Base-by-base conservation (phyloP, 2,888 invertebrate genomes). In the Branchipolynoe longqiensis region DNA sequence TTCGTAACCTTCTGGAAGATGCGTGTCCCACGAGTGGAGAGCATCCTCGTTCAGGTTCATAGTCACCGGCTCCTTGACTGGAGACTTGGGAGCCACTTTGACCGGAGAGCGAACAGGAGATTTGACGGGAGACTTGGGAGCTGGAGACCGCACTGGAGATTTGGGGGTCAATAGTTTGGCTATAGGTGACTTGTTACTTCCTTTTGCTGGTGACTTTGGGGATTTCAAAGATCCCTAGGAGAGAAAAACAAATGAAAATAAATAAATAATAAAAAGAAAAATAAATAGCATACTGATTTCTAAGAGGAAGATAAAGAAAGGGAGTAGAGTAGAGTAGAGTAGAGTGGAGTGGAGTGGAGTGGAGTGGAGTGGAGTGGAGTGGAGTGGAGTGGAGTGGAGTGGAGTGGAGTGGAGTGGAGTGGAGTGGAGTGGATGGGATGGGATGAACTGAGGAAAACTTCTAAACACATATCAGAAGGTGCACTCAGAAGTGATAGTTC, bases 1-100 rank as follows among this genome's bases (percentile, higher is more conserved):
- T 93, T 98, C 98, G 93, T 98, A 98, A 88, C 96, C 96, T 90
- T 98, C 98, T 89, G 41, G 41, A n/a, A 58, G 41, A 0, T 6
- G 28, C 0, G 33, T 83, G 64, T 81, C 81, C 81, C 82, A 85
- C 3, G 85, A 41, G 28, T 81, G 64, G 28, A 59, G 48, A 4
- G 85, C 85, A 62, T 85, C 82, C 40, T 85, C 85, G 28, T 41
- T 73, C 28, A 78, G 58, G 40, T 74, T 83, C 64, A 83, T 4
- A 3, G 83, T n/a, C 31, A 22, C 38, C 22, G 78, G 18, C 78
- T 28, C 58, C 48, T 78, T 74, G 18, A n/a, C 58, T 3, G 85
- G 56, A 2, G 83, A 83, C 83, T 62, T 83, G 25, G 83, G 62
- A 18, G 62, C n/a, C 41, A n/a, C 0, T 48, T 78, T 78, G 28